Base-by-base conservation (phyloP, 2,888 invertebrate genomes). In the Laspeyria flexula region DNA sequence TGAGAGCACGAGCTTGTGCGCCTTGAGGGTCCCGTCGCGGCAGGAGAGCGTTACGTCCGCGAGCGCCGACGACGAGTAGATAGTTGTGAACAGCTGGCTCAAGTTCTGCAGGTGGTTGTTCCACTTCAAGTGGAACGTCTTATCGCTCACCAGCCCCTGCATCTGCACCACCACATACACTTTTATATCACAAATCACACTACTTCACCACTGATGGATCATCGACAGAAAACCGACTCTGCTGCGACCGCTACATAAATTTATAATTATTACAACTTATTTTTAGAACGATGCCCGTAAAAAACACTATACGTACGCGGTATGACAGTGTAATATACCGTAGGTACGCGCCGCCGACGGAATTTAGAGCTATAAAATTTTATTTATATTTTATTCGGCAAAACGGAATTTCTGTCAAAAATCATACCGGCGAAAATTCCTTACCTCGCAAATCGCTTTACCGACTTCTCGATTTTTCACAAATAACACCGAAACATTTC, bases 101-200 rank as follows among this genome's bases (percentile, higher is more conserved):
- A 96, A 82, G 86, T 95, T 95, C 81, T 95, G 94, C 82, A 95
- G 91, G 85, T 96, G 95, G 92, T 95, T 95, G 88, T 95, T 95
- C 95, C 95, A 95, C 77, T 94, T 94, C 66, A 95, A 86, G 86
- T 95, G 95, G 88, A 95, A 95, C 80, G 94, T 94, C 86, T 94
- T 94, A 67, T 94, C 94, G 76, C 93, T 93, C 93, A 93, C 94
- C 86, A 92, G 80, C 83, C 88, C 88, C 92, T 92, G 92, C 92
- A 92, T 92, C 93, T 93, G 89, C 82, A 88, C 85, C 84, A 82
- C 83, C 86, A 87, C 86, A 86, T 73, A 79, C 89, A 88, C 87
- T 85, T 78, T 63, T 77, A 74, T 79, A 79, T 77, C 85, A 86
- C 82, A 77, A 87, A 81, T 81, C 85, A 86, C 89, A 85, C 85